A percentile compares a stretch with the other conserved stretches of the same genome.
These are phyloP conservation scores for Apodemia hepburni DNA, from an alignment of 2,888 invertebrate species.

Conservation along the genomic window DNA sequence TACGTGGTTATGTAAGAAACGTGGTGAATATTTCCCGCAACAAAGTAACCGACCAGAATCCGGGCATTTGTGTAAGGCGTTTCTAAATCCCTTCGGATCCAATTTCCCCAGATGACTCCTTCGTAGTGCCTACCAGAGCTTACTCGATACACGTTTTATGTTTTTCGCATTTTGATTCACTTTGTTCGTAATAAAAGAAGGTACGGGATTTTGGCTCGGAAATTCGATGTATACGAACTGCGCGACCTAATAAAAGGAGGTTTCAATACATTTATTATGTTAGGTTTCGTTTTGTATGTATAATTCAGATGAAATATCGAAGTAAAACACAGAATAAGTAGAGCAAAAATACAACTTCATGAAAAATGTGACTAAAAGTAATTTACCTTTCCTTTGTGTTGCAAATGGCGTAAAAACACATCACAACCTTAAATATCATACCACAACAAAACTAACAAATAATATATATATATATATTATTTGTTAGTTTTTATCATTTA, in stretches of 20 bases:
- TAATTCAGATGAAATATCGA: background rate
- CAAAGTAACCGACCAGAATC: conserved; percentile 46
- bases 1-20: conserved; percentile 42
- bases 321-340: background rate
- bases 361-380: too few species aligned
- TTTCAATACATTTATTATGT: conserved; percentile 8
- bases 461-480: too few species aligned
- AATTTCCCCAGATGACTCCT: conserved; percentile 62
- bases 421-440: too few species aligned
- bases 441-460: too few species aligned
- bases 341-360: too few species aligned
- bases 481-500: too few species aligned
- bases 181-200: conserved; percentile 47
- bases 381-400: too few species aligned
- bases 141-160: conserved; percentile 52
- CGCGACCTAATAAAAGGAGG: background rate
- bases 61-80: conserved; percentile 51
- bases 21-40: conserved; percentile 58
- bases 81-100: conserved; percentile 65
- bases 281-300: background rate
- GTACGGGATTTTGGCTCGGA: conserved; percentile 30
- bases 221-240: conserved; percentile 9
- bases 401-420: too few species aligned
- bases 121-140: conserved; percentile 49
- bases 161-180: conserved; percentile 48